Conservation (phyloP, 2,888 invertebrate species). For the Drosophila buzzatii region DNA sequence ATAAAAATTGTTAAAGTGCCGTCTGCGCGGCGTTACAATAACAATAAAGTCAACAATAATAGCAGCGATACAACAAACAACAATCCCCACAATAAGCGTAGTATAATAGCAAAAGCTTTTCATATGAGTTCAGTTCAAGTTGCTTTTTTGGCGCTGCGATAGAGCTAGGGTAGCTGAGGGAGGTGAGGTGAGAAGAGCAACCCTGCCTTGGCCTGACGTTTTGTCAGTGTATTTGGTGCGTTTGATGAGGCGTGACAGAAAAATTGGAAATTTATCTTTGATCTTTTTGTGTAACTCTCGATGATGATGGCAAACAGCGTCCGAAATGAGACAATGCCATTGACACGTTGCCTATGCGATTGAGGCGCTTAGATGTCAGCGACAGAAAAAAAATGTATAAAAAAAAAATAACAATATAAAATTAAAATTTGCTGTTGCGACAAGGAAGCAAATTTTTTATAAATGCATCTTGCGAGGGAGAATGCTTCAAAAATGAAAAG, state of each 20-base stretch:
- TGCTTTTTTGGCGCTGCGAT: conserved; percentile 10
- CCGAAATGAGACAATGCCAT: conserved; percentile 53
- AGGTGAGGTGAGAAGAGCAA: neutral
- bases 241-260: conserved; percentile 75
- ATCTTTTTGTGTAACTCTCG: conserved; percentile 70
- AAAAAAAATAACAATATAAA: conserved; percentile 26
- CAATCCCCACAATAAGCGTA: conserved; percentile 57
- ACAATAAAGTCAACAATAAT: conserved; percentile 75
- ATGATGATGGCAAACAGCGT: conserved; percentile 62
- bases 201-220: conserved; percentile 38
- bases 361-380: conserved; percentile 42
- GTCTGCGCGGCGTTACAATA: conserved; percentile 74
- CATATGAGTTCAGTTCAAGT: conserved; percentile 70
- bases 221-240: conserved; percentile 63
- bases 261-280: conserved; percentile 80
- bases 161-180: too few relatives aligned
- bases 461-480: neutral
- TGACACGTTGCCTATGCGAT: conserved; percentile 44
- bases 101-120: conserved; percentile 74
- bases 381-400: conserved; percentile 23
- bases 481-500: neutral
- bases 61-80: conserved; percentile 51
- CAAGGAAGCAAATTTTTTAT: conserved; percentile 38
- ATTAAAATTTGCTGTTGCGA: conserved; percentile 32
- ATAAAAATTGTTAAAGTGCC: conserved; percentile 69